These are phyloP conservation scores for Stenopsyche tienmushanensis DNA, from an alignment of 1,140 invertebrate species.

Conservation along the genomic window DNA sequence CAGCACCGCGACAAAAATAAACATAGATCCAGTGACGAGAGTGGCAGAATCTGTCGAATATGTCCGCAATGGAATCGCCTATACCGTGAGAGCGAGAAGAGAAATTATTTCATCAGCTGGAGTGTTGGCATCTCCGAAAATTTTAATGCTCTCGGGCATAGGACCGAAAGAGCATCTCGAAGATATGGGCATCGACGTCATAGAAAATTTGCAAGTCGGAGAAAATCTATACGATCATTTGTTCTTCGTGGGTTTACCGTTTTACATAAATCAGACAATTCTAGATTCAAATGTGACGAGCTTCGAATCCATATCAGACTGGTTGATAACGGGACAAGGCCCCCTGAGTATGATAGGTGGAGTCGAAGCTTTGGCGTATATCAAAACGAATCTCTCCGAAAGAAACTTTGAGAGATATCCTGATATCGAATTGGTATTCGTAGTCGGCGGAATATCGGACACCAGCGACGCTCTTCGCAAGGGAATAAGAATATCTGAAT, in stretches of 20 bases:
- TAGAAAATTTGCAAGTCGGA: slow-evolving; percentile 70
- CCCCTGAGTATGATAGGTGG: slow-evolving; percentile 59
- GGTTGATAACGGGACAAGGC: slow-evolving; percentile 55
- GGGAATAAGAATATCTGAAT: slow-evolving; percentile 56
- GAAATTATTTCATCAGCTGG: slow-evolving; percentile 74
- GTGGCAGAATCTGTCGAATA: slow-evolving; percentile 66
- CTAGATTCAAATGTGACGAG: slow-evolving; percentile 51
- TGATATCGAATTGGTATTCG: slow-evolving; percentile 59
- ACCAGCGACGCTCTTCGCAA: slow-evolving; percentile 54
- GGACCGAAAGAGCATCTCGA: slow-evolving; percentile 67
- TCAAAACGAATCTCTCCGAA: slow-evolving; percentile 60
- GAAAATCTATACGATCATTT: slow-evolving; percentile 74
- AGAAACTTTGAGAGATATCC: slow-evolving; percentile 57
- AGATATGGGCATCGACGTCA: slow-evolving; percentile 64
- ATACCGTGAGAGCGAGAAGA: slow-evolving; percentile 59
- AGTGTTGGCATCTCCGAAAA: slow-evolving; percentile 75
- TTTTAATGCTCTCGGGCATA: slow-evolving; percentile 80
- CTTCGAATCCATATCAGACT: slow-evolving; percentile 52
- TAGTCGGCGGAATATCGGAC: slow-evolving; percentile 21
- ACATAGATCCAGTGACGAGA: slow-evolving; percentile 60
- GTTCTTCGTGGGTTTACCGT: slow-evolving; percentile 64
- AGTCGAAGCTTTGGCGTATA: slow-evolving; percentile 65
- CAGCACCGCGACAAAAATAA: slow-evolving; percentile 62
- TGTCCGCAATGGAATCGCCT: slow-evolving; percentile 49
- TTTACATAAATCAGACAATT: slow-evolving; percentile 55